phyloP scores from a whole-genome alignment of 1,140 invertebrate genomes.

The Scaptomyza hsui region DNA sequence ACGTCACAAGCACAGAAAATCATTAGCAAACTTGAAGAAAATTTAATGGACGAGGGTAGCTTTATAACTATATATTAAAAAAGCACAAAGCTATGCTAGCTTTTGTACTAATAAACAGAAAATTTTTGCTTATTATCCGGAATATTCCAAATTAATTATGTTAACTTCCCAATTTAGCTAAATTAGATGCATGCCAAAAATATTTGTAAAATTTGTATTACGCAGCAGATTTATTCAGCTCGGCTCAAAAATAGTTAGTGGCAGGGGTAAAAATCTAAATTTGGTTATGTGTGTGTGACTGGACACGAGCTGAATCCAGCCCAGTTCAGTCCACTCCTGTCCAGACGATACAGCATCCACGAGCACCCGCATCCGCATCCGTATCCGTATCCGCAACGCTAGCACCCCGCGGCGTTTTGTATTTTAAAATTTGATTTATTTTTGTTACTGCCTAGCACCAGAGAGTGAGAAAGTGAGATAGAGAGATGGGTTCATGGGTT shows the following conservation, averaged over 20 bases:
- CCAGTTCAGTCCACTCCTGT: constrained; percentile 7
- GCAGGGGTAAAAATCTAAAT: constrained; percentile 48
- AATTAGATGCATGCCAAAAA: constrained; percentile 13
- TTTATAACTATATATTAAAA: background rate
- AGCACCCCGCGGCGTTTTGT: constrained; percentile 43
- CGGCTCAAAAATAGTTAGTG: constrained; percentile 56
- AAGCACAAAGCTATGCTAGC: background rate
- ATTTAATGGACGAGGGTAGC: background rate
- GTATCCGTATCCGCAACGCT: constrained; percentile 2
- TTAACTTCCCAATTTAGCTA: background rate
- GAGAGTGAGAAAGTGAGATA: background rate
- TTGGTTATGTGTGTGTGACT: constrained; percentile 1
- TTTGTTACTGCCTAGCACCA: constrained; percentile 47
- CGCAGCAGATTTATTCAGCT: constrained; percentile 30
- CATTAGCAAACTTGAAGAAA: constrained; percentile 37
- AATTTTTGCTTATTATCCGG: too few species aligned
- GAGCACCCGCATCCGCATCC: background rate
- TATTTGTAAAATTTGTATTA: constrained; percentile 14
- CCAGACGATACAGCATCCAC: constrained; percentile 39
- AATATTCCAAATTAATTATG: background rate
- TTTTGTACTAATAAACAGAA: background rate
- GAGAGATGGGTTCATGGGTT: constrained; percentile 40
- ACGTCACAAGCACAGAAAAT: constrained; percentile 45
- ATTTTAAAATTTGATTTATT: constrained; percentile 73
- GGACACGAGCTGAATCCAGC: constrained; percentile 8